phyloP scores from a whole-genome alignment of 1,140 invertebrate species.

The Augochlora pura region DNA sequence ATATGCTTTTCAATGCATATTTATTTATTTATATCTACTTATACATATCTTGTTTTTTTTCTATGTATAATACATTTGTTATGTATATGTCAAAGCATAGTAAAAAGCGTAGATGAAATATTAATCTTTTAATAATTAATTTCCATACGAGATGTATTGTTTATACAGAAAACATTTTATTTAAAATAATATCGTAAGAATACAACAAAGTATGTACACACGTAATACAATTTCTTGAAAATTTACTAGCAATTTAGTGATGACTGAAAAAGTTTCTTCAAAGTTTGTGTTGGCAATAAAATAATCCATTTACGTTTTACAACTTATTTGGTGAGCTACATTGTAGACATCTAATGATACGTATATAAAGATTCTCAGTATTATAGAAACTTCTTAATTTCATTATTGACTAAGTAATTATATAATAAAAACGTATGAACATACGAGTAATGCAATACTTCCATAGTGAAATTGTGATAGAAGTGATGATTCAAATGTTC shows the following conservation, averaged over 20 bases:
- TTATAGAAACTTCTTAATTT: conserved; percentile 2
- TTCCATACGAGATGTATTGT: too few species aligned
- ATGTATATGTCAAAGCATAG: too few species aligned
- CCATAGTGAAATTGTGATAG: neutral
- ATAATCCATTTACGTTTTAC: neutral
- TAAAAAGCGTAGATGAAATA: too few species aligned
- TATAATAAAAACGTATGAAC: neutral
- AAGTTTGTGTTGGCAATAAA: conserved; percentile 15
- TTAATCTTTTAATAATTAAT: too few species aligned
- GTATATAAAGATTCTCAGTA: neutral
- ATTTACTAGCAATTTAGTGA: conserved; percentile 7
- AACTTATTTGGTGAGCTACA: neutral
- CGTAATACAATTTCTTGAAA: neutral
- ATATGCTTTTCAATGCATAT: neutral
- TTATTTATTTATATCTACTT: neutral
- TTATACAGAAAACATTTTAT: too few species aligned
- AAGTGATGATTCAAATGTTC: neutral
- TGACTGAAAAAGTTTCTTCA: neutral
- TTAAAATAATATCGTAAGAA: too few species aligned
- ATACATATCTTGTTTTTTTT: too few species aligned
- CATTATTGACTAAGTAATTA: neutral
- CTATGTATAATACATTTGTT: too few species aligned
- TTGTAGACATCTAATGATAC: neutral
- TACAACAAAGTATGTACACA: neutral
- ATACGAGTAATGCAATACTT: neutral